A percentile compares a stretch with the other conserved stretches of the same genome.
Evolutionary conservation across 2,888 invertebrate genomes (phyloP).

Genomic region (Drosophila cognata): DNA sequence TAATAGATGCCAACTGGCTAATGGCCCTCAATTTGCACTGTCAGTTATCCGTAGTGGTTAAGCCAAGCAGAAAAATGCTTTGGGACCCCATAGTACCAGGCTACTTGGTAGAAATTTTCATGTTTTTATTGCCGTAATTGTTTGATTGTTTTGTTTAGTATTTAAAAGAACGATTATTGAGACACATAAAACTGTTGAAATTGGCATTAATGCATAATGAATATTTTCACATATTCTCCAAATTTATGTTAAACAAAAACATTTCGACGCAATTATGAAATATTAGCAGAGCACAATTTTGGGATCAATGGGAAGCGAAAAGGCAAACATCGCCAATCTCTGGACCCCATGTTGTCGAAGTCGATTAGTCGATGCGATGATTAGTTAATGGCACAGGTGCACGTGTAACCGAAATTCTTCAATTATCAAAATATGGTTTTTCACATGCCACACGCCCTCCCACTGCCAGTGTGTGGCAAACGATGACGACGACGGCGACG

Average conservation of each 20-base stretch:
- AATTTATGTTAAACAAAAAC: slow-evolving; percentile 61
- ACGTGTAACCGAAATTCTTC: slow-evolving; percentile 13
- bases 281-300: slow-evolving; percentile 21
- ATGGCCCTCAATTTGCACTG: slow-evolving; percentile 13
- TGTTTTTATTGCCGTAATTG: slow-evolving; percentile 54
- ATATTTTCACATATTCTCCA: slow-evolving; percentile 24
- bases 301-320: slow-evolving; percentile 1
- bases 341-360: slow-evolving; percentile 68
- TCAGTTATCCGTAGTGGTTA: neutral
- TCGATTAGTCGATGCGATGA: slow-evolving; percentile 53
- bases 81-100: slow-evolving; percentile 37
- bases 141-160: slow-evolving; percentile 39
- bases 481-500: neutral
- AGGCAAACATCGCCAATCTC: neutral
- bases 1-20: neutral
- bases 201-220: slow-evolving; percentile 43
- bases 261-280: slow-evolving; percentile 46
- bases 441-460: slow-evolving; percentile 5
- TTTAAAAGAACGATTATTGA: slow-evolving; percentile 63
- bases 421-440: slow-evolving; percentile 61
- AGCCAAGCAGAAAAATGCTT: neutral
- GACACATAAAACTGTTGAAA: slow-evolving; percentile 62
- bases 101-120: slow-evolving; percentile 59
- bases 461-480: neutral
- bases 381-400: slow-evolving; percentile 33